Percentiles rank a stretch among this genome's conserved stretches.
phyloP scores from a whole-genome alignment of 2,888 invertebrate genomes.

The Tachina lurida region DNA sequence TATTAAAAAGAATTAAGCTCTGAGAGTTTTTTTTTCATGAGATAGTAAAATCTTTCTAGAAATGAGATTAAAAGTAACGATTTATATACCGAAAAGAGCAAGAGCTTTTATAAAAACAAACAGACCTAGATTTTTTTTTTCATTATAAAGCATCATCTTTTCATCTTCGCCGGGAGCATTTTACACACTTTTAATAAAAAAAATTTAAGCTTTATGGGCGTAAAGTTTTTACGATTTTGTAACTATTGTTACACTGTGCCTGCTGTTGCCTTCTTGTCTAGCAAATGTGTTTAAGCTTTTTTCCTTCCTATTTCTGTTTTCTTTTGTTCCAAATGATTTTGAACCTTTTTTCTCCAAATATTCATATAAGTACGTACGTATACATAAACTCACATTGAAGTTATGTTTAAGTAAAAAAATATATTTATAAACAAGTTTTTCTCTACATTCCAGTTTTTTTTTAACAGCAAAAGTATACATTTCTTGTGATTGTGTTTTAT shows the following conservation, averaged over 20 bases:
- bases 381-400: background rate
- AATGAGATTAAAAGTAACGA: no score
- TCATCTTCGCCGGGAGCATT: no score
- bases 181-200: no score
- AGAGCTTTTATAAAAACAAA: no score
- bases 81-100: no score
- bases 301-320: constrained; percentile 1
- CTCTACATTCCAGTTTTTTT: constrained; percentile 18
- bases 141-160: no score
- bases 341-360: constrained; percentile 13
- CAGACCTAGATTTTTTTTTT: no score
- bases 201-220: no score
- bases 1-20: no score
- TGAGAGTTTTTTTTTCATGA: no score
- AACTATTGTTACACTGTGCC: constrained; percentile 37
- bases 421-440: constrained; percentile 12
- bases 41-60: no score
- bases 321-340: background rate
- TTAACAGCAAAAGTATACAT: background rate
- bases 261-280: constrained; percentile 59
- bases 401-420: background rate
- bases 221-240: background rate
- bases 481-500: constrained; percentile 21
- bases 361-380: no score
- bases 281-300: constrained; percentile 18